A percentile compares a stretch with the other conserved stretches of the same genome.
These are phyloP conservation scores for Calonectris borealis DNA, from an alignment of 2,113 vertebrate genomes.

Conservation along the genomic window DNA sequence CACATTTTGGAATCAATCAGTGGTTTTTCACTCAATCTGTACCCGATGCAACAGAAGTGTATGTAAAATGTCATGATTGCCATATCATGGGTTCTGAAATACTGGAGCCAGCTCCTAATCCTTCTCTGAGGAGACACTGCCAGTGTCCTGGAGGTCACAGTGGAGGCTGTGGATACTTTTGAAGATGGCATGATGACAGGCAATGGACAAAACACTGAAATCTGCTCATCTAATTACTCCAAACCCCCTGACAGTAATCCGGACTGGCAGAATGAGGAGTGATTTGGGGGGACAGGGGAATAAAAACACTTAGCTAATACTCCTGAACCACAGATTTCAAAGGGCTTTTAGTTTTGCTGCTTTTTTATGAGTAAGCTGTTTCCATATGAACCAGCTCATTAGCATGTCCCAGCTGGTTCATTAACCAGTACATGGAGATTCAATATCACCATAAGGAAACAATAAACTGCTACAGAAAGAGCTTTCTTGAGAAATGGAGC, in stretches of 20 bases:
- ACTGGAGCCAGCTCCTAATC: neutral
- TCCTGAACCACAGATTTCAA: neutral
- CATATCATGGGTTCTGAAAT: neutral
- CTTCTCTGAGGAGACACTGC: neutral
- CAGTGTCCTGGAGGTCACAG: neutral
- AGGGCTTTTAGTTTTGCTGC: neutral
- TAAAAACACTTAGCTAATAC: neutral
- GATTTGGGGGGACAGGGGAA: neutral
- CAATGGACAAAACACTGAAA: neutral
- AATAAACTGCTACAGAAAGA: neutral
- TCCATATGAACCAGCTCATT: slow-evolving; percentile 10
- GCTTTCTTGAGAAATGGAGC: neutral
- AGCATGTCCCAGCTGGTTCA: neutral
- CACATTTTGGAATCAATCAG: neutral
- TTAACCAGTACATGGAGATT: slow-evolving; percentile 5
- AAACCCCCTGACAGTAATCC: neutral
- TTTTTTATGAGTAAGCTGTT: neutral
- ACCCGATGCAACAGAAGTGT: neutral
- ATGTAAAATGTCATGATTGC: neutral
- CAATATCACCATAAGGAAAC: neutral
- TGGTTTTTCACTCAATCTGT: neutral
- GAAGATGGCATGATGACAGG: neutral
- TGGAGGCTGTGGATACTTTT: neutral
- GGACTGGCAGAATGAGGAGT: neutral
- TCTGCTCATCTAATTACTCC: neutral